Evolutionary conservation across 2,888 invertebrate genomes (phyloP).

Genomic region (Idaea dimidiata): DNA sequence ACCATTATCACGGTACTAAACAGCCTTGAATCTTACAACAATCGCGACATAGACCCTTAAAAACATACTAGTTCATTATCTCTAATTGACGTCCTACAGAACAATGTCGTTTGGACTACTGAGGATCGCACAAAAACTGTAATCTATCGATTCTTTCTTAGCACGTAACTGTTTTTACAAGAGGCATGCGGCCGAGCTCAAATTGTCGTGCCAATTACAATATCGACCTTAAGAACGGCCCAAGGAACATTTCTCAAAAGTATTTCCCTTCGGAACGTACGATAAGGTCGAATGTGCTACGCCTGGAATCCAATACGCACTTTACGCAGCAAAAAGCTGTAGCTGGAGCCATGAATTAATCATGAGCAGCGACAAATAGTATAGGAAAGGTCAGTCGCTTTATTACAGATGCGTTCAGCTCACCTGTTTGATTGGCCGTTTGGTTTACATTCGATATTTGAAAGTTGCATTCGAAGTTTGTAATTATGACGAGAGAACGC

Average conservation of each 20-base stretch:
- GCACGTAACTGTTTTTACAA: conserved; percentile 65
- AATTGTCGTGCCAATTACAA: conserved; percentile 60
- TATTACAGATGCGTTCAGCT: conserved; percentile 59
- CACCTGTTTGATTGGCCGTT: conserved; percentile 59
- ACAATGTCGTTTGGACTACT: conserved; percentile 69
- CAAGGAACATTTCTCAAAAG: conserved; percentile 34
- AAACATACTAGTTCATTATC: conserved; percentile 70
- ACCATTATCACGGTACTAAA: conserved; percentile 33
- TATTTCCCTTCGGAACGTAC: conserved; percentile 30
- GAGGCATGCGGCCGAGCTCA: conserved; percentile 60
- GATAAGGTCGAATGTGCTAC: conserved; percentile 35
- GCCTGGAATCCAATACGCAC: conserved; percentile 52
- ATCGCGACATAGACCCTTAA: conserved; percentile 50
- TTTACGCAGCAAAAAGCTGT: conserved; percentile 61
- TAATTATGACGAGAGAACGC: conserved; percentile 33
- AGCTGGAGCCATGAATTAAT: conserved; percentile 65
- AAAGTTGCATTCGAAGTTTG: conserved; percentile 12
- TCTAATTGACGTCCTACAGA: conserved; percentile 69
- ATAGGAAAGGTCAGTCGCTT: conserved; percentile 70
- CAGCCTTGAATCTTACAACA: conserved; percentile 43
- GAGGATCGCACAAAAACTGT: conserved; percentile 62
- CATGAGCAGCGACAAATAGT: conserved; percentile 74
- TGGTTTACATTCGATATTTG: conserved; percentile 18
- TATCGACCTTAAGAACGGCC: conserved; percentile 56
- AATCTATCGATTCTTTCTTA: conserved; percentile 72